Evolutionary conservation across 2,888 invertebrate species (phyloP), one percentile per base, ranked within the genome.

Genomic region (Cryptus armator): DNA sequence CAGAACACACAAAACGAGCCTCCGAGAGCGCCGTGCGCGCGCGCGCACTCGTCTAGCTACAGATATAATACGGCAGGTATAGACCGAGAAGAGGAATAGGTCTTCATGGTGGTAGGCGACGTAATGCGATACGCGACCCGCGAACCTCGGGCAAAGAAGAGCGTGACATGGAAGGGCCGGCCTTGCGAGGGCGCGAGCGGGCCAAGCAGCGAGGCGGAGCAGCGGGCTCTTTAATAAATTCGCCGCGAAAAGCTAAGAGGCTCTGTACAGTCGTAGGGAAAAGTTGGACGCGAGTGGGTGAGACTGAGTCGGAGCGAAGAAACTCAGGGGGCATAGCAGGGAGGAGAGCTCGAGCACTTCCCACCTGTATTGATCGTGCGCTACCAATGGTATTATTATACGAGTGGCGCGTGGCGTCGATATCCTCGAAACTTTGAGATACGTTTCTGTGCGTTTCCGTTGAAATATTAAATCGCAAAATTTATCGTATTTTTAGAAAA

Each of bases 291-390:
- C 66, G 70, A 70, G 71, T 19, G 71, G 56, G 75, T 53, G 70
- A 37, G 80, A 77, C 29, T 56, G 81, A 66, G 79, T 68, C 79
- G 64, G 74, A 75, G 70, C 64, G 64, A 29, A 67, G 46, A 67
- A 67, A 77, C 53, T 67, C 37, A 64, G 19, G 43, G 64, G 64
- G 29, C 56, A 62, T 53, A 43, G 51, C 68, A 64, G 56, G 75
- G 74, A 59, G 53, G 68, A 68, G 74, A 71, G 62, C 77, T 72
- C 67, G 32, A 84, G 75, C 71, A 86, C 81, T 86, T 86, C 72
- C 78, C 88, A 88, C 88, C 89, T 89, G 88, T 86, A 91, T 91
- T 90, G 91, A 91, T 91, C 90, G 88, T 74, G 74, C 86, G 84
- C 86, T 86, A 81, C 88, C 89, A 88, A 89, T 89, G 87, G 86